phyloP scores from a whole-genome alignment of 2,113 vertebrate genomes.

The Rattus norvegicus region GRCr8 NC_086035.1:13256001-13256500 shows the following conservation, averaged over 20 bases:
- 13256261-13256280: too few species aligned
- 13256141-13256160: too few species aligned
- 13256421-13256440: not conserved
- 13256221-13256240: not conserved
- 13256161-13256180: too few species aligned
- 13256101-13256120: not conserved
- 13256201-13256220: not conserved
- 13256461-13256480: not conserved
- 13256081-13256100: not conserved
- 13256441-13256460: rapidly evolving
- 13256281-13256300: rapidly evolving
- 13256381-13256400: not conserved
- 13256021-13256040: not conserved
- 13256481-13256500: not conserved
- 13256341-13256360: too few species aligned
- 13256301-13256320: not conserved
- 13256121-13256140: too few species aligned
- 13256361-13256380: not conserved
- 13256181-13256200: not conserved
- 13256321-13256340: too few species aligned
- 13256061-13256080: too few species aligned
- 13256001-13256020: too few species aligned
- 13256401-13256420: not conserved
- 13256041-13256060: not conserved
- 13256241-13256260: too few species aligned